Evolutionary conservation across 2,113 vertebrate genomes (phyloP), one percentile per base, ranked within the genome.

Genomic region (Burhinus oedicnemus): DNA sequence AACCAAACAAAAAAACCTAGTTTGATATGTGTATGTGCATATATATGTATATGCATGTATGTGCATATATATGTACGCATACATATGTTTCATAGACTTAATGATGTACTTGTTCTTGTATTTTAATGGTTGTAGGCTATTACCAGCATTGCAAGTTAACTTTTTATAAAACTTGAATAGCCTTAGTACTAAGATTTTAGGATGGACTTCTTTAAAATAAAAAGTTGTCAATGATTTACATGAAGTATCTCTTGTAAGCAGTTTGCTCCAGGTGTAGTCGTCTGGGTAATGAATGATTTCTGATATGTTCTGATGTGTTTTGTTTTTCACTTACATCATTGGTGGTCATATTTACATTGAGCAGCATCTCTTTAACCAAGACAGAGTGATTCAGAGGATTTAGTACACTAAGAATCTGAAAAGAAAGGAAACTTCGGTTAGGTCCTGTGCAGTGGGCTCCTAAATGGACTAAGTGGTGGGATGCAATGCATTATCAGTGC

Each of bases 401-500:
- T 51, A n/a, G 4, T 74, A 40, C 85, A 64, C 9, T 12, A 69
- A 70, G 5, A 40, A 21, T 66, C 26, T 70, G 45, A 38, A 83
- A 80, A 64, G 5, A 62, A 80, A 40, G 58, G 34, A n/a, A 83
- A 36, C n/a, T 75, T 91, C 7, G 15, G 7, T 30, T 45, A 17
- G 9, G 6, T 57, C 45, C 40, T 71, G 4, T 0, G 0, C 45
- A 17, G 25, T 4, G 5, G 6, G 15, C 16, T 76, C 6, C 45
- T 36, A 38, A 49, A 1, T 42, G 36, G 47, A 32, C 8, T 25
- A 47, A 62, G 30, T 38, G 42, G 7, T 87, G n/a, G n/a, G 74
- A 44, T 82, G n/a, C 1, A 5, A 8, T 86, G 5, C 8, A 7
- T 57, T 16, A 44, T 12, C 27, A 72, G 27, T 32, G 45, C 14